Evolutionary conservation across 2,888 invertebrate species (phyloP).

Genomic region (Drosophila histrio): DNA sequence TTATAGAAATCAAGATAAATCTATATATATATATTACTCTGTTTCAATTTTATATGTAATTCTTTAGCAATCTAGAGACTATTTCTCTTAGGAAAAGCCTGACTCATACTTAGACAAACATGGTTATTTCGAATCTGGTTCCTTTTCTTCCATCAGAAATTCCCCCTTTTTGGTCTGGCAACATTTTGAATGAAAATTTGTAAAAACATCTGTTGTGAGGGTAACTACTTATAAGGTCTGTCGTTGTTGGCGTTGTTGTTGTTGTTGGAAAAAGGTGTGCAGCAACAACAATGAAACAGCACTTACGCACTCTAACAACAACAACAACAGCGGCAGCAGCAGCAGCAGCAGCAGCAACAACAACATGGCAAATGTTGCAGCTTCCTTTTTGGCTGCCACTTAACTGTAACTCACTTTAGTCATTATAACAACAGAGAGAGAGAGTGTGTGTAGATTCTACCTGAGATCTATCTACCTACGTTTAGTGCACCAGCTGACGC

Average conservation of each 20-base stretch:
- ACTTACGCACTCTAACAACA: conserved; percentile 58
- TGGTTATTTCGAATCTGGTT: neutral
- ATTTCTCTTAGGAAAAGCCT: neutral
- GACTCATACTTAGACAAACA: neutral
- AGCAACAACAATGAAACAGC: conserved; percentile 69
- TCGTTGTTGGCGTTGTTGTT: conserved; percentile 22
- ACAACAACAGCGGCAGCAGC: no score
- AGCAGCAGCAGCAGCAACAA: conserved; percentile 35
- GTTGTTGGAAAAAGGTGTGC: conserved; percentile 66
- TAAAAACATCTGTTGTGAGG: conserved; percentile 43
- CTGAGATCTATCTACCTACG: conserved; percentile 68
- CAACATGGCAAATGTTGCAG: conserved; percentile 74
- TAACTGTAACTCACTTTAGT: conserved; percentile 76
- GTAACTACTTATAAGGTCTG: conserved; percentile 33
- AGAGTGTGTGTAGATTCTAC: conserved; percentile 57
- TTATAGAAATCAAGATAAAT: no score
- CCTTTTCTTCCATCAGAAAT: conserved; percentile 6
- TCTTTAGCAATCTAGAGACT: neutral
- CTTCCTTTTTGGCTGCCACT: conserved; percentile 79
- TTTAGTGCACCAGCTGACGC: conserved; percentile 52
- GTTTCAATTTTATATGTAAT: neutral
- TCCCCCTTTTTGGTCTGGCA: neutral
- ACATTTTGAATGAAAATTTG: conserved; percentile 16
- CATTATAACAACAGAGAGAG: conserved; percentile 45
- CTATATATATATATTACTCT: neutral